Evolutionary conservation across 2,888 invertebrate genomes (phyloP).

Genomic region (Oithona nana): DNA sequence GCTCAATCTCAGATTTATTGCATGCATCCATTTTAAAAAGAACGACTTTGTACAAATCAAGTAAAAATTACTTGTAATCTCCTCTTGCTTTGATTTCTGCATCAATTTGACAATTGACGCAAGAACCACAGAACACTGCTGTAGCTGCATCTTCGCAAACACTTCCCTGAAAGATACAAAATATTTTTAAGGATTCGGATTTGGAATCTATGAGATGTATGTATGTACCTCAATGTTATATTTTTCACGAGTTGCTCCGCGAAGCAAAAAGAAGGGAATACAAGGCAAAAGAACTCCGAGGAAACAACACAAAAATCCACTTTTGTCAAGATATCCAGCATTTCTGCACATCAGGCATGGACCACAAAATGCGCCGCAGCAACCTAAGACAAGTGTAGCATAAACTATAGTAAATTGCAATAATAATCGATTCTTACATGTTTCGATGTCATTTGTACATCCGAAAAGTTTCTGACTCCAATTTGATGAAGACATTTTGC

Average conservation of each 20-base stretch:
- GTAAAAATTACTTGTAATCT: conserved; percentile 4
- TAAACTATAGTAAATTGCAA: background rate
- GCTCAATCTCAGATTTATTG: no score
- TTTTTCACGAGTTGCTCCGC: conserved; percentile 1
- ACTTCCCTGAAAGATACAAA: background rate
- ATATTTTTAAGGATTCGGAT: background rate
- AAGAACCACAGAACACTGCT: conserved; percentile 6
- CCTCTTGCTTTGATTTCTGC: conserved; percentile 7
- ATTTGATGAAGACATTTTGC: no score
- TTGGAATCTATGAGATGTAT: no score
- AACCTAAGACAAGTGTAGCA: background rate
- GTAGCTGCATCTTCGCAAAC: background rate
- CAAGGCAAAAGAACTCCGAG: conserved; percentile 1
- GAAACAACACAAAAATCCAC: conserved; percentile 4
- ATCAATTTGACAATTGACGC: conserved; percentile 5
- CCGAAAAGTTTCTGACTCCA: conserved; percentile 6
- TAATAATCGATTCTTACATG: background rate
- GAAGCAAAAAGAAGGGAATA: conserved; percentile 4
- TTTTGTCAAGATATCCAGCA: background rate
- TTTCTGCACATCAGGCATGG: background rate
- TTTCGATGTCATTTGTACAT: conserved; percentile 2
- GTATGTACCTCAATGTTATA: conserved; percentile 10
- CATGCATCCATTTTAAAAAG: no score
- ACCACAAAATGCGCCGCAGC: conserved; percentile 7
- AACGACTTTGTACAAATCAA: no score